Evolutionary conservation across 2,797 vertebrate species (phyloP), one percentile per base, ranked within the genome.

Genomic region (Sebastes steindachneri): DNA sequence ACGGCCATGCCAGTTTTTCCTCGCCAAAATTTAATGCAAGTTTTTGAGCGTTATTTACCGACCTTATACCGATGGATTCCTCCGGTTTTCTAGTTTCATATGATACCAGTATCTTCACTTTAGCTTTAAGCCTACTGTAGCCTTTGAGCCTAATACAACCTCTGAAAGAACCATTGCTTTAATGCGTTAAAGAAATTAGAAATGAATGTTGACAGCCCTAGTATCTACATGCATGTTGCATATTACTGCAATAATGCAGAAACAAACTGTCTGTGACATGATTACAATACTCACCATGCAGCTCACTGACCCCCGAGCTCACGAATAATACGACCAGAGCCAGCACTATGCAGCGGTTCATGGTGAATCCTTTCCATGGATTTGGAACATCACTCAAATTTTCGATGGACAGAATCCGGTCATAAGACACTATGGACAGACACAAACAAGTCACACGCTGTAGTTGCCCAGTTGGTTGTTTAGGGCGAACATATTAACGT

Each of bases 311-410:
- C n/a, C 97, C 95, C 3, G 97, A 94, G 48, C 96, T 98, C 84
- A 99, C 93, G 31, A 98, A 83, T 23, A 98, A 95, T 0, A 98
- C 80, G 0, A 96, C 21, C 0, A 97, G 90, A 2, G 97, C 96
- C 77, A 98, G 73, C 66, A 97, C 90, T 66, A 99, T 82, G 84
- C 97, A 99, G 54, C 97, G 97, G 92, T 98, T 99, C 91, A 99
- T 95, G 0, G 97, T 96, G 75, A 98, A 67, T 10, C 97, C 96
- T 66, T 96, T 97, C 98, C 97, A 98, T 57, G 97, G 97, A 73
- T 97, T 97, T 3, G 92, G 88, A 64, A 95, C 93, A 4, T 95
- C 91, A 12, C 87, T 93, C 80, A 96, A 75, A 57, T 88, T 86
- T 79, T 94, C 87, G 6, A 96, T 89, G 17, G 95, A 89, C 73